Evolutionary conservation across 2,113 vertebrate species (phyloP).

Genomic region (Motacilla tschutschensis): DNA sequence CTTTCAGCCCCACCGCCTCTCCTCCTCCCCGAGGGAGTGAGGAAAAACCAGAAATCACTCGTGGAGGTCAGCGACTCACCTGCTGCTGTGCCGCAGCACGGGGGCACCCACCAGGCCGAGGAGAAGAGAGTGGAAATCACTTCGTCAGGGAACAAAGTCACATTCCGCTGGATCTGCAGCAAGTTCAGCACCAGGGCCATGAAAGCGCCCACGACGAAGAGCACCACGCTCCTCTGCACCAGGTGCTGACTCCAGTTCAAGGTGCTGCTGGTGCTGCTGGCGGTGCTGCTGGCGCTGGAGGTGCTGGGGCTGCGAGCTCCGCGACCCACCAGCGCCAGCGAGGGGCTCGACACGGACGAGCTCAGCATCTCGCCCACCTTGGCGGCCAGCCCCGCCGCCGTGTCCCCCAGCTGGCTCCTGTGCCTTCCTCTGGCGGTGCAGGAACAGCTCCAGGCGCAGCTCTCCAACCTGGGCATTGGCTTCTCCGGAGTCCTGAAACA

Average conservation of each 20-base stretch:
- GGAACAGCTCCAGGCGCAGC: conserved; percentile 85
- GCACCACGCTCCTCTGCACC: conserved; percentile 87
- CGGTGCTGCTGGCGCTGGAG: neutral
- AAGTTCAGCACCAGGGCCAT: conserved; percentile 95
- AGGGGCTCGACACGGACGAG: conserved; percentile 7
- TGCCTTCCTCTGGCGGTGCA: conserved; percentile 68
- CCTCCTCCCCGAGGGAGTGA: neutral
- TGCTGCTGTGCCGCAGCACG: conserved; percentile 93
- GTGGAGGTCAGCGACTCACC: conserved; percentile 74
- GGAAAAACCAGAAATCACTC: neutral
- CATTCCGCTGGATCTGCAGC: conserved; percentile 92
- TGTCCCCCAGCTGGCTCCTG: conserved; percentile 53
- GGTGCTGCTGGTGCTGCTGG: neutral
- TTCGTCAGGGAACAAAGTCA: conserved; percentile 92
- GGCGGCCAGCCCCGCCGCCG: conserved; percentile 68
- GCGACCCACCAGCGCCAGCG: neutral
- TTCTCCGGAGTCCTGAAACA: conserved; percentile 30
- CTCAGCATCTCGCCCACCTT: conserved; percentile 75
- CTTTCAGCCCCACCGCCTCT: neutral
- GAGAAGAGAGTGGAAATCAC: conserved; percentile 91
- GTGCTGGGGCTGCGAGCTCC: neutral
- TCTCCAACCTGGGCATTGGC: conserved; percentile 84
- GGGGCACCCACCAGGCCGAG: conserved; percentile 96
- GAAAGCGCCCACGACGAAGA: conserved; percentile 90
- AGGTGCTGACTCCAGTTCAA: conserved; percentile 79